A percentile compares a stretch with the other conserved stretches of the same genome.
Conservation (phyloP, 1,140 invertebrate genomes). For the Acromyrmex charruanus region DNA sequence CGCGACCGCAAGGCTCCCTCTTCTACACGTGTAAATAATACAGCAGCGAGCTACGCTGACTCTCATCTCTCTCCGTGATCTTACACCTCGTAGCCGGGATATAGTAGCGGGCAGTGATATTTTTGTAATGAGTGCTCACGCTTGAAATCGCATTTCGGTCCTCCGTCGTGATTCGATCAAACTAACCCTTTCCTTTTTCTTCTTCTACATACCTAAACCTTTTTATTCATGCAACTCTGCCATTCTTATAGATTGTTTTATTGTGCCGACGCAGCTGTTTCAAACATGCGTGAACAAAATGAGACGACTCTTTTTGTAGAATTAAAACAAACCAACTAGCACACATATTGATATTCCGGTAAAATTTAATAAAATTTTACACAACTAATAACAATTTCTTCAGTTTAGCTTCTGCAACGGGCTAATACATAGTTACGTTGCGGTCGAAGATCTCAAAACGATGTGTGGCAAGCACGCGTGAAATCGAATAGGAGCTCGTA, state of each 20-base stretch:
- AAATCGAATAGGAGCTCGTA: slow-evolving; percentile 33
- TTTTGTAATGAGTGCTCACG: slow-evolving; percentile 68
- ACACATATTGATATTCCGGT: background rate
- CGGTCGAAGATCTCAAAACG: background rate
- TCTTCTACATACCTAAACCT: background rate
- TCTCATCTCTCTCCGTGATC: slow-evolving; percentile 45
- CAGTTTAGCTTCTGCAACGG: background rate
- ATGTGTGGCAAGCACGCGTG: slow-evolving; percentile 11
- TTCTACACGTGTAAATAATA: slow-evolving; percentile 83
- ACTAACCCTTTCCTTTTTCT: background rate
- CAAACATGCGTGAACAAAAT: slow-evolving; percentile 7
- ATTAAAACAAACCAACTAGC: background rate
- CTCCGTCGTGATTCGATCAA: slow-evolving; percentile 71
- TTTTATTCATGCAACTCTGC: slow-evolving; percentile 13
- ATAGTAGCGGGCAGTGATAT: slow-evolving; percentile 61
- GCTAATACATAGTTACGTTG: background rate
- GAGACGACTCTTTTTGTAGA: background rate
- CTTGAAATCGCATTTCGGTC: slow-evolving; percentile 71
- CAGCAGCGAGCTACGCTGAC: slow-evolving; percentile 77
- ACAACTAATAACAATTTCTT: slow-evolving; percentile 7
- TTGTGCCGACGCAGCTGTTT: background rate
- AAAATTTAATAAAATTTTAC: slow-evolving; percentile 1
- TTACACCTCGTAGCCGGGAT: slow-evolving; percentile 68
- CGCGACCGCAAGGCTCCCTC: slow-evolving; percentile 76
- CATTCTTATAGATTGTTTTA: background rate